A percentile compares a stretch with the other conserved stretches of the same genome.
Evolutionary conservation across 2,888 invertebrate genomes (phyloP).

Genomic region (Branchipolynoe longqiensis): DNA sequence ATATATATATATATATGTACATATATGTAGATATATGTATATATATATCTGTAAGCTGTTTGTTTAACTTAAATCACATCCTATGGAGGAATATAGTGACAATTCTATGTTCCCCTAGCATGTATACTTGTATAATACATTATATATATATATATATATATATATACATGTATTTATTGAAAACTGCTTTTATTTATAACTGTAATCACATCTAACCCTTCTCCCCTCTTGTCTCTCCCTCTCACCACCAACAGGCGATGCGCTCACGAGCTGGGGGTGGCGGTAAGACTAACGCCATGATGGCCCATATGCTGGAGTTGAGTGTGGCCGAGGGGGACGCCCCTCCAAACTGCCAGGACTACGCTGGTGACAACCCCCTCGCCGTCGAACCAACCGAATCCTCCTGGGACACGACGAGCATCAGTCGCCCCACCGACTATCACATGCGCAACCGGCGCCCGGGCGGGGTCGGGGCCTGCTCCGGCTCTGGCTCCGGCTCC

Average conservation of each 20-base stretch:
- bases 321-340: slow-evolving; percentile 55
- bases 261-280: slow-evolving; percentile 47
- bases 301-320: slow-evolving; percentile 49
- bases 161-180: slow-evolving; percentile 25
- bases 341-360: slow-evolving; percentile 24
- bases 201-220: too few relatives aligned
- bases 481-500: too few relatives aligned
- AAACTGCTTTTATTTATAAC: neutral
- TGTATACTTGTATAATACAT: too few relatives aligned
- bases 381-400: slow-evolving; percentile 55
- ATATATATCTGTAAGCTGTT: too few relatives aligned
- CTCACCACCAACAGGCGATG: slow-evolving; percentile 42
- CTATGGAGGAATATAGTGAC: too few relatives aligned
- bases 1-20: too few relatives aligned
- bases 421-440: slow-evolving; percentile 63
- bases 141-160: slow-evolving; percentile 24
- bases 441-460: slow-evolving; percentile 61
- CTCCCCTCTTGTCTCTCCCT: neutral
- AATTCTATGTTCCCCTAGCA: too few relatives aligned
- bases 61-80: too few relatives aligned
- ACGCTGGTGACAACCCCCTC: slow-evolving; percentile 15
- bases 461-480: neutral
- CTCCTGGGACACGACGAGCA: slow-evolving; percentile 45
- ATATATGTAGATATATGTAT: too few relatives aligned
- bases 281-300: slow-evolving; percentile 52